Evolutionary conservation across 2,888 invertebrate species (phyloP).

Genomic region (Anthophora plumipes): DNA sequence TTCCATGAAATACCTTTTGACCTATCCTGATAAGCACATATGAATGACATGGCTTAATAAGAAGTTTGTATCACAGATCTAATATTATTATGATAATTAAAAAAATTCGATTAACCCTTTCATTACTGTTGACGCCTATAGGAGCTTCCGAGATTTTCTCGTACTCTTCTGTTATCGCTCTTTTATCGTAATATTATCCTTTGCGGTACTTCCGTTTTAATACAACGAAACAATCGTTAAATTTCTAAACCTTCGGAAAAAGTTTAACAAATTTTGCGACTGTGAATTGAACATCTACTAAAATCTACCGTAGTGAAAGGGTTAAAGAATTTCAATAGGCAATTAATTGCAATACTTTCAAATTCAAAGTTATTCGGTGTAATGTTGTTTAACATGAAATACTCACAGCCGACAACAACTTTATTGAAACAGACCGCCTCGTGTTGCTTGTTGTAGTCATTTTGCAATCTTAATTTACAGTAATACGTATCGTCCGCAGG

Average conservation of each 20-base stretch:
- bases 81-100: slow-evolving; percentile 12
- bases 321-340: background rate
- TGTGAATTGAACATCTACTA: too few species aligned
- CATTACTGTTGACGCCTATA: too few species aligned
- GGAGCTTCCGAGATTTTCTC: too few species aligned
- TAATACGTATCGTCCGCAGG: slow-evolving; percentile 86
- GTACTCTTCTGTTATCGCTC: too few species aligned
- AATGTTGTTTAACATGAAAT: slow-evolving; percentile 23
- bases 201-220: too few species aligned
- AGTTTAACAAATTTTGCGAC: too few species aligned
- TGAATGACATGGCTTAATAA: slow-evolving; percentile 61
- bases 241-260: too few species aligned
- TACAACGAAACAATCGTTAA: too few species aligned
- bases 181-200: too few species aligned
- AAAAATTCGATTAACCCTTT: background rate
- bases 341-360: background rate
- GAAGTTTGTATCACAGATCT: slow-evolving; percentile 40
- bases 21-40: slow-evolving; percentile 69
- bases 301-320: too few species aligned
- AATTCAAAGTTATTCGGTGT: background rate
- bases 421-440: slow-evolving; percentile 86
- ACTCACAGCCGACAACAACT: slow-evolving; percentile 87
- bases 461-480: slow-evolving; percentile 85
- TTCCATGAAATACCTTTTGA: slow-evolving; percentile 65
- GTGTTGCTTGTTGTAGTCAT: slow-evolving; percentile 75